Evolutionary conservation across 2,888 invertebrate species (phyloP).

Genomic region (Morpho achilles): DNA sequence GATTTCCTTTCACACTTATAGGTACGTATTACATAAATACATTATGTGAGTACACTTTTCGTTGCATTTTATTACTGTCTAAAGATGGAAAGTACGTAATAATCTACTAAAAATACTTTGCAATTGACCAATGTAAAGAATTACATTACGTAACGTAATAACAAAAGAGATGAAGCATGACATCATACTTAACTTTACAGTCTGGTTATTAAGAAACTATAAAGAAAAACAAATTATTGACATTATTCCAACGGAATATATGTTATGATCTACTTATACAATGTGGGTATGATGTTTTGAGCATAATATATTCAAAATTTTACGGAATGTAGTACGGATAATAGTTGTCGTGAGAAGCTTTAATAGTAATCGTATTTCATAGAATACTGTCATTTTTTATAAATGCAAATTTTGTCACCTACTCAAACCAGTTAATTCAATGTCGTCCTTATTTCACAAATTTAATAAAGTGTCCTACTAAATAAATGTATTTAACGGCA

Average conservation of each 20-base stretch:
- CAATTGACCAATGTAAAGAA: conserved; percentile 11
- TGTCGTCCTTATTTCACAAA: conserved; percentile 13
- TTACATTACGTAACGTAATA: conserved; percentile 20
- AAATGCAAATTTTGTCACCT: not conserved
- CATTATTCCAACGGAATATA: no score
- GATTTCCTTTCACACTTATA: conserved; percentile 4
- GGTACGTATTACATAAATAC: conserved; percentile 9
- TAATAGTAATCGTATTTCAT: no score
- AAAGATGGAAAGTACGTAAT: conserved; percentile 14
- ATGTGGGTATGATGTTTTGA: no score
- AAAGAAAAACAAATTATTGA: no score
- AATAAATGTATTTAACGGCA: conserved; percentile 4
- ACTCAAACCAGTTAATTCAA: conserved; percentile 7
- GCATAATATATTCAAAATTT: no score
- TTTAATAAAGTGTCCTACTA: conserved; percentile 10
- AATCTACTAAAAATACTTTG: conserved; percentile 13
- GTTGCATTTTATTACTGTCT: conserved; percentile 12
- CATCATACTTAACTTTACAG: not conserved
- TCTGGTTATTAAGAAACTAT: no score
- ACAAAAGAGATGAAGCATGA: conserved; percentile 13
- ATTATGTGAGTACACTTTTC: conserved; percentile 9
- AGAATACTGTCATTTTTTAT: no score
- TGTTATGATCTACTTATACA: no score
- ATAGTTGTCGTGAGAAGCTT: no score
- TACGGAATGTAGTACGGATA: no score